A percentile compares a stretch with the other conserved stretches of the same genome.
Conservation (phyloP, 1,140 invertebrate genomes). For the Drosophila pallidifrons region DNA sequence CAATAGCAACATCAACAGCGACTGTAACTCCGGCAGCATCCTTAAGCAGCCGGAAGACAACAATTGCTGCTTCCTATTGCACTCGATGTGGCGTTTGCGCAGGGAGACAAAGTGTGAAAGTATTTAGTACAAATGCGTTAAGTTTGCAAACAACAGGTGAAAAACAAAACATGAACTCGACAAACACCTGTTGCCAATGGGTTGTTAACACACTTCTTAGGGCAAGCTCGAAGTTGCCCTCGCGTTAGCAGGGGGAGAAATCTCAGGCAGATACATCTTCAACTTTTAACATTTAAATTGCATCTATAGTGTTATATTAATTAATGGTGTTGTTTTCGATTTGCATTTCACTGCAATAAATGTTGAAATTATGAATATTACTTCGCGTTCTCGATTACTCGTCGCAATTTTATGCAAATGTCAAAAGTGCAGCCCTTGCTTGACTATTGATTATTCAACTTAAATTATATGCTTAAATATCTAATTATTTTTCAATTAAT, state of each 20-base stretch:
- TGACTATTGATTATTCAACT: conserved; percentile 5
- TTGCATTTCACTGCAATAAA: conserved; percentile 45
- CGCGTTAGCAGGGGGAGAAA: not conserved
- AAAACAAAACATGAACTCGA: conserved; percentile 38
- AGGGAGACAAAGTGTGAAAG: conserved; percentile 68
- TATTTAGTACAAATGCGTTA: conserved; percentile 73
- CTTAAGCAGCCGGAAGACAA: conserved; percentile 64
- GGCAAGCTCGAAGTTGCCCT: not conserved
- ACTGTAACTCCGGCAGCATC: conserved; percentile 30
- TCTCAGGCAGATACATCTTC: conserved; percentile 1
- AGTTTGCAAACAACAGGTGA: conserved; percentile 53
- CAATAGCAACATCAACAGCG: conserved; percentile 2
- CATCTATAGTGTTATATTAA: conserved; percentile 11
- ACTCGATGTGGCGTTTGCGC: conserved; percentile 21
- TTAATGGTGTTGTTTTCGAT: conserved; percentile 45
- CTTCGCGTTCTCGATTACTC: not conserved
- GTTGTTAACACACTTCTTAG: conserved; percentile 19
- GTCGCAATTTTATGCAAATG: conserved; percentile 13
- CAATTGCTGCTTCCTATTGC: conserved; percentile 53
- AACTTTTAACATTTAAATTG: conserved; percentile 33
- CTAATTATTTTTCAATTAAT: conserved; percentile 16
- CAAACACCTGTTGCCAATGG: conserved; percentile 70
- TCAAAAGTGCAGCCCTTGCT: conserved; percentile 8
- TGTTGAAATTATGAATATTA: conserved; percentile 55
- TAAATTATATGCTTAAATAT: conserved; percentile 5